Evolutionary conservation across 2,888 invertebrate species (phyloP).

Genomic region (Watsonalla binaria): DNA sequence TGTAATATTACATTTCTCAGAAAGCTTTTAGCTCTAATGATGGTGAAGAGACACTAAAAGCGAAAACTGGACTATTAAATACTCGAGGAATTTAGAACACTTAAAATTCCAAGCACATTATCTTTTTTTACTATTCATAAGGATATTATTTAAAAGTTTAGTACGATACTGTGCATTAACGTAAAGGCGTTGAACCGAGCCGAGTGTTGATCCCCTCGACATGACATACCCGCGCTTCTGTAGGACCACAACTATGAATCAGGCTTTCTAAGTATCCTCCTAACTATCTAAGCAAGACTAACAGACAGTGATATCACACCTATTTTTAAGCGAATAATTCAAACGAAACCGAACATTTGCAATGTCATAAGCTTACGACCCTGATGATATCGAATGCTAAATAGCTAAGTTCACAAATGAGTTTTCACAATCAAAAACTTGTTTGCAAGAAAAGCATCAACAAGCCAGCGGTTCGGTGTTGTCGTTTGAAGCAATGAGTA

Average conservation of each 20-base stretch:
- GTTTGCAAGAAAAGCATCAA: constrained; percentile 19
- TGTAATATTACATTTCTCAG: background rate
- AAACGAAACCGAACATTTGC: background rate
- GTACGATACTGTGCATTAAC: constrained; percentile 51
- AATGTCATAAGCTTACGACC: background rate
- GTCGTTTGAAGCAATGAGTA: constrained; percentile 42
- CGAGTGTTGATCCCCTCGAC: constrained; percentile 54
- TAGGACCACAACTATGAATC: constrained; percentile 49
- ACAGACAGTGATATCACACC: constrained; percentile 41
- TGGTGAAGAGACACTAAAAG: constrained; percentile 2
- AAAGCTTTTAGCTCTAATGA: constrained; percentile 10
- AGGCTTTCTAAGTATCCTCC: constrained; percentile 38
- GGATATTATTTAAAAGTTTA: constrained; percentile 58
- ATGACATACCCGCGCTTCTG: constrained; percentile 26
- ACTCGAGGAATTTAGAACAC: constrained; percentile 29
- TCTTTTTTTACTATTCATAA: constrained; percentile 50
- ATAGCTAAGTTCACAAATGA: background rate
- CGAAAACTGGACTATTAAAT: constrained; percentile 14
- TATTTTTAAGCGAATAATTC: constrained; percentile 8
- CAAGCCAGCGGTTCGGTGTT: constrained; percentile 21
- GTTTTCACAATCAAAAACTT: background rate
- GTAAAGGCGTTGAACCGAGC: constrained; percentile 61
- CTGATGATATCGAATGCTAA: background rate
- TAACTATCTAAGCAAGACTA: constrained; percentile 20
- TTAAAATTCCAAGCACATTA: constrained; percentile 54